Base-by-base conservation (phyloP, 2,113 vertebrate species). In the Gnathonemus longibarbis region DNA sequence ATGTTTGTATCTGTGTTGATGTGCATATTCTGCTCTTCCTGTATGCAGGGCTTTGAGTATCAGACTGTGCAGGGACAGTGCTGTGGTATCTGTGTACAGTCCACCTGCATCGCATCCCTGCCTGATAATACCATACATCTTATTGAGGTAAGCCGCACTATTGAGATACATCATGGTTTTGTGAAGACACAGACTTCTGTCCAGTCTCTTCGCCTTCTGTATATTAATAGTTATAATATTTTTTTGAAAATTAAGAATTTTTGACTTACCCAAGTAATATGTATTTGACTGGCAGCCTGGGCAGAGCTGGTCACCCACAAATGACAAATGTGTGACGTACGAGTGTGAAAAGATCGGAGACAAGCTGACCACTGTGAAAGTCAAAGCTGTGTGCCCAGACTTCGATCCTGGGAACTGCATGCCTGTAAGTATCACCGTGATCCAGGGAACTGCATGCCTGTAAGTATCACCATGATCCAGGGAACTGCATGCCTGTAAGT, bases 401-500 rank as follows among this genome's bases (percentile, higher is more conserved):
- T 95, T 95, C 0, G 49, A 95, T 4, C 92, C 95, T 0, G 49
- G 27, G 56, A 93, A 96, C 89, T 98, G 97, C 0, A 84, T 95
- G 87, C 93, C 95, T 80, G 97, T 98, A 93, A 97, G 97, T 96
- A 87, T 58, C 66, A 84, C 39, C 15, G 5, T 85, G 35, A 35
- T 35, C 35, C 35, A 1, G 35, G 31, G 31, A 31, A 31, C 31
- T 31, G 31, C 31, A 31, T 31, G 31, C 1, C 31, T 31, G 31
- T 31, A 31, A 31, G 31, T 31, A 31, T 31, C 31, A 31, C 31
- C 1, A 1, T 31, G 49, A 96, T 4, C 92, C 95, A 0, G 49
- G 27, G 56, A 93, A 96, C 89, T 98, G 97, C 0, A 84, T 95
- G 87, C 93, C 95, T 80, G 97, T 98, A 93, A 97, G 97, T 96